Percentiles rank a stretch among this genome's conserved stretches.
phyloP scores from a whole-genome alignment of 2,113 vertebrate genomes.

The Neodon shergylaensis region DNA sequence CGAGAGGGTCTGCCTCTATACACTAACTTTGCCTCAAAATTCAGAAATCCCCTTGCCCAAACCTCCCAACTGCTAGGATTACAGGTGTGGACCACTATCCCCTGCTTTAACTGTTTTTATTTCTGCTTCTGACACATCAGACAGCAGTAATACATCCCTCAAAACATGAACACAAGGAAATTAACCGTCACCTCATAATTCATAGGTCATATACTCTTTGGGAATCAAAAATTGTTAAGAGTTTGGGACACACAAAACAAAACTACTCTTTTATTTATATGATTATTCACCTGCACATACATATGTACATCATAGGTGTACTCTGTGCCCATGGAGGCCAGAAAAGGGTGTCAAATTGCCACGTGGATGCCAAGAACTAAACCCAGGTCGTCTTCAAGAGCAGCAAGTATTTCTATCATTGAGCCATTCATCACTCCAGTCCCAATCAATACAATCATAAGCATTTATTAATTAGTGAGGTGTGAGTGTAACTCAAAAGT shows the following conservation, averaged over 20 bases:
- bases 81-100: background rate
- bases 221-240: constrained; percentile 6
- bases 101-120: background rate
- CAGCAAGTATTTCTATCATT: background rate
- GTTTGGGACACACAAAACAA: background rate
- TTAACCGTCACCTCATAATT: background rate
- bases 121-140: background rate
- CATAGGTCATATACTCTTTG: background rate
- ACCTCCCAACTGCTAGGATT: background rate
- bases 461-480: background rate
- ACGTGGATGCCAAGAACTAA: background rate
- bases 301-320: background rate
- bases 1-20: background rate
- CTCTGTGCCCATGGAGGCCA: background rate
- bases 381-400: background rate
- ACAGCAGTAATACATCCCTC: background rate
- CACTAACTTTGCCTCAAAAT: background rate
- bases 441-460: background rate
- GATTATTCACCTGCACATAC: background rate
- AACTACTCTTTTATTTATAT: background rate
- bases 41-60: background rate
- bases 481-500: background rate
- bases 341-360: background rate
- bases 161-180: constrained; percentile 36
- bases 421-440: background rate